phyloP scores from a whole-genome alignment of 2,888 invertebrate species.

The Orthosia cruda region DNA sequence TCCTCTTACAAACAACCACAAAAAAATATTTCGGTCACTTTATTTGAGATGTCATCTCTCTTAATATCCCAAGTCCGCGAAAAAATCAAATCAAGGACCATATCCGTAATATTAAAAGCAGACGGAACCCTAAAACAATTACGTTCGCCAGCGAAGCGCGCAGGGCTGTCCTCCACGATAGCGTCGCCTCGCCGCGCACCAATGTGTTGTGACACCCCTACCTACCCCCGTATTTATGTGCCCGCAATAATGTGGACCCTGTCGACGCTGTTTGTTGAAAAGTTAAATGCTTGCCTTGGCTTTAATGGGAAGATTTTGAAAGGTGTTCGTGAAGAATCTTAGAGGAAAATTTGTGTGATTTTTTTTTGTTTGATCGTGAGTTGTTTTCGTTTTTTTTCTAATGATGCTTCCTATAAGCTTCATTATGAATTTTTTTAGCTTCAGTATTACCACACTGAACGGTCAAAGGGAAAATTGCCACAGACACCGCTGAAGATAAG shows the following conservation, averaged over 20 bases:
- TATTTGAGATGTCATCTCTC: neutral
- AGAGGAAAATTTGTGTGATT: conserved; percentile 7
- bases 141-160: conserved; percentile 66
- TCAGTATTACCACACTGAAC: too few relatives aligned
- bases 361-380: neutral
- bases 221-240: conserved; percentile 74
- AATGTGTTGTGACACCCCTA: conserved; percentile 57
- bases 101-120: conserved; percentile 36
- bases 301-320: conserved; percentile 46
- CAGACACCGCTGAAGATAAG: too few relatives aligned
- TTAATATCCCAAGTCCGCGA: neutral
- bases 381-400: neutral
- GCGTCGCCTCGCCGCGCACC: conserved; percentile 63
- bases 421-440: too few relatives aligned
- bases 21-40: neutral
- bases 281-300: conserved; percentile 46
- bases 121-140: conserved; percentile 64
- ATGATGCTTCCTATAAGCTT: too few relatives aligned
- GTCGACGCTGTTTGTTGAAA: conserved; percentile 35
- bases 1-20: too few relatives aligned
- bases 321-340: conserved; percentile 10
- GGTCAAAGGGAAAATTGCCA: too few relatives aligned
- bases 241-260: conserved; percentile 61
- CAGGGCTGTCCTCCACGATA: conserved; percentile 76
- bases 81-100: conserved; percentile 24